Percentiles rank a stretch among this genome's conserved stretches.
These are phyloP conservation scores for Timema podura DNA, from an alignment of 2,888 invertebrate species.

Conservation along the genomic window DNA sequence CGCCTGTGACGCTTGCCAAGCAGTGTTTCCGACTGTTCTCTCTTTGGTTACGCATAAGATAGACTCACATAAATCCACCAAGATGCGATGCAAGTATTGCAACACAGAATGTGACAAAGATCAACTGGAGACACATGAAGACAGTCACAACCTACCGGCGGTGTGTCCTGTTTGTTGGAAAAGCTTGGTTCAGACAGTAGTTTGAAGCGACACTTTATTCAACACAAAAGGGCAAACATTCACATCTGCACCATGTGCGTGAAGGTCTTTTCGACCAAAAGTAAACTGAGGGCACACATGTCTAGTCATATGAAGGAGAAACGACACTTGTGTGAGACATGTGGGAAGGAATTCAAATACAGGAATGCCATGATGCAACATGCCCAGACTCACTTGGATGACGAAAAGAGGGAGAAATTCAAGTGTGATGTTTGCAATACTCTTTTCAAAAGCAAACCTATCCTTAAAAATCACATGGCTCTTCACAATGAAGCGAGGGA, in stretches of 20 bases:
- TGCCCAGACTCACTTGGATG: constrained; percentile 2
- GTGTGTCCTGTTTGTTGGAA: background rate
- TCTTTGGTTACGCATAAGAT: background rate
- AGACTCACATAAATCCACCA: background rate
- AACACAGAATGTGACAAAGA: background rate
- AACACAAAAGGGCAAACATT: background rate
- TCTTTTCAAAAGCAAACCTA: background rate
- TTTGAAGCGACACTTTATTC: constrained; percentile 1
- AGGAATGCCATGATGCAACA: background rate
- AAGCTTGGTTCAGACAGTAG: background rate
- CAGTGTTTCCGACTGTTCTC: background rate
- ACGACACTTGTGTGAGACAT: constrained; percentile 8
- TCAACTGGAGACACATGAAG: background rate
- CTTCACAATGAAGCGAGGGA: background rate
- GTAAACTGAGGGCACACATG: constrained; percentile 4
- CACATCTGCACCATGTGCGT: constrained; percentile 1
- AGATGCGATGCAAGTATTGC: background rate
- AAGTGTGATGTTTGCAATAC: constrained; percentile 7
- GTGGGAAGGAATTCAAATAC: constrained; percentile 14
- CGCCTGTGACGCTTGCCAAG: background rate
- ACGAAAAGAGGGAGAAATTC: background rate
- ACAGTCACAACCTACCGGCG: background rate
- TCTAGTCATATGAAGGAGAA: constrained; percentile 11
- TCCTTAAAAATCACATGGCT: constrained; percentile 4
- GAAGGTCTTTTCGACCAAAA: constrained; percentile 2